Evolutionary conservation across 2,888 invertebrate genomes (phyloP).

Genomic region (Papilio demoleus): DNA sequence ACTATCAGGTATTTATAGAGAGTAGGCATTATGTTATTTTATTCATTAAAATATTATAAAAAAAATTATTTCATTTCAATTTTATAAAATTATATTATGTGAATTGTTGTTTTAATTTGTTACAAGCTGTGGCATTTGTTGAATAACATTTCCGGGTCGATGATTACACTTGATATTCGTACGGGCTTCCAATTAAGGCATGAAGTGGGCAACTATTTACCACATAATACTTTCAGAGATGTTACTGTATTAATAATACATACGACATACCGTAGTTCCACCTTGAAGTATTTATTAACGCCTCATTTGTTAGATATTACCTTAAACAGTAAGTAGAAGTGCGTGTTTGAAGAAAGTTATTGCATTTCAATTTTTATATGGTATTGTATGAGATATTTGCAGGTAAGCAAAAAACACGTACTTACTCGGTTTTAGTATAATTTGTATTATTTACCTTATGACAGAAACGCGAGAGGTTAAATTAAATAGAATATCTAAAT

Average conservation of each 20-base stretch:
- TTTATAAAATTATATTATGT: no score
- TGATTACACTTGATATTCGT: constrained; percentile 17
- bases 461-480: no score
- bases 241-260: constrained; percentile 35
- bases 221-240: constrained; percentile 30
- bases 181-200: constrained; percentile 27
- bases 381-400: no score
- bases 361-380: constrained; percentile 27
- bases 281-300: constrained; percentile 27
- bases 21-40: no score
- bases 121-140: neutral
- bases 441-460: no score
- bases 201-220: constrained; percentile 21
- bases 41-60: no score
- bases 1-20: no score
- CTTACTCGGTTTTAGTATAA: no score
- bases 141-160: neutral
- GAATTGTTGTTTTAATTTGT: neutral
- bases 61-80: no score
- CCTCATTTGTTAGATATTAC: constrained; percentile 29
- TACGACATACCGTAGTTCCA: constrained; percentile 21
- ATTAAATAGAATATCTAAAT: no score
- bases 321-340: constrained; percentile 20
- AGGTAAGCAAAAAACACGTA: no score
- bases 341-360: constrained; percentile 16